These are phyloP conservation scores for Leucophenga montana DNA, from an alignment of 2,888 invertebrate genomes.

Conservation along the genomic window DNA sequence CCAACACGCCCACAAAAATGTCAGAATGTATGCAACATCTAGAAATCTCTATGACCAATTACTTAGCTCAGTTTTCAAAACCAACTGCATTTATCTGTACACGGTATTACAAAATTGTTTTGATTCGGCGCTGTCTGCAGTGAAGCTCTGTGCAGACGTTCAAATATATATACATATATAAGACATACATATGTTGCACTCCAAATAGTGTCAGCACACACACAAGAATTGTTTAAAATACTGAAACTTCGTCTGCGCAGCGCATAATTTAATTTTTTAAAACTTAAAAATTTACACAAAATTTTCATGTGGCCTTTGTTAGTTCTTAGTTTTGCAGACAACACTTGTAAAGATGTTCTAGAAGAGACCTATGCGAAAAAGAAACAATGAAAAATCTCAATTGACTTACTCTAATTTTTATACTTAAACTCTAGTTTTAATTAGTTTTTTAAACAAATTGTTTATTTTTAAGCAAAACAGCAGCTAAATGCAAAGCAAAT, in stretches of 20 bases:
- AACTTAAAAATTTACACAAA: conserved; percentile 23
- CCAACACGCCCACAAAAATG: not conserved
- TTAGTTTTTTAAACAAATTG: conserved; percentile 15
- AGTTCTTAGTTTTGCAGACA: conserved; percentile 34
- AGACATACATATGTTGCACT: too few species aligned
- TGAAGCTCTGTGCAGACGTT: too few species aligned
- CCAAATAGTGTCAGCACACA: too few species aligned
- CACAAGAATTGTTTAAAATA: too few species aligned
- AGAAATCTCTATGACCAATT: not conserved
- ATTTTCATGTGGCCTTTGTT: conserved; percentile 64
- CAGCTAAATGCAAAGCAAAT: conserved; percentile 40
- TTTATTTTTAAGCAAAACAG: conserved; percentile 13
- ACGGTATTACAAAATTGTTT: not conserved
- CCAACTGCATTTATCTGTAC: not conserved
- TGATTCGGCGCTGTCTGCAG: not conserved
- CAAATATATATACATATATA: too few species aligned
- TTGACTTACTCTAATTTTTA: not conserved
- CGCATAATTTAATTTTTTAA: not conserved
- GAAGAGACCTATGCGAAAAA: not conserved
- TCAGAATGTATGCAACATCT: not conserved
- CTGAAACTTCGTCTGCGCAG: too few species aligned
- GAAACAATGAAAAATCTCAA: not conserved
- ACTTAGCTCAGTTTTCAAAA: not conserved
- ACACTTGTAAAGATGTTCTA: not conserved
- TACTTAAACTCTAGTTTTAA: not conserved